These are phyloP conservation scores for Brachyalestes nurse DNA, from an alignment of 2,797 vertebrate species.

Conservation along the genomic window DNA sequence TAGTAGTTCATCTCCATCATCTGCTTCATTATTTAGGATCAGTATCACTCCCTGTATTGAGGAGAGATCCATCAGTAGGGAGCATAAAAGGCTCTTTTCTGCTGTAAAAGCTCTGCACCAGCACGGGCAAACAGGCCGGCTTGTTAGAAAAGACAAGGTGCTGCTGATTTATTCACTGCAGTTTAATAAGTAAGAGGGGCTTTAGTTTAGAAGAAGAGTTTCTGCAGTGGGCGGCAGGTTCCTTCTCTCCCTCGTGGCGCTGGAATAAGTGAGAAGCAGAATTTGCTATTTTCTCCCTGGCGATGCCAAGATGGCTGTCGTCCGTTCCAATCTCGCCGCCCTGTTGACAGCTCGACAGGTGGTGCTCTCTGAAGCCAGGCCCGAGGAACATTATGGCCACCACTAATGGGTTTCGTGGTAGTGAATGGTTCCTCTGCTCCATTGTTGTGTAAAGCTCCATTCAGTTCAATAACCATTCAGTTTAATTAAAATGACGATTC, in stretches of 20 bases:
- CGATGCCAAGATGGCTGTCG: neutral
- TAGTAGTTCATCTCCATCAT: neutral
- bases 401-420: neutral
- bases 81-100: slow-evolving; percentile 17
- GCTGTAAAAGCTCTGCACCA: slow-evolving; percentile 6
- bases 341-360: neutral
- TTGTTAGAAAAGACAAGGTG: neutral
- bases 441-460: too few species aligned
- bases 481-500: too few species aligned
- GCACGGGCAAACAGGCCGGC: neutral
- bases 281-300: neutral
- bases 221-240: too few species aligned
- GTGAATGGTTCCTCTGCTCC: neutral
- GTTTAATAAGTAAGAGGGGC: slow-evolving; percentile 32
- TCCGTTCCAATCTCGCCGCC: neutral
- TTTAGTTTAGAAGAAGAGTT: neutral
- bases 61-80: slow-evolving; percentile 25
- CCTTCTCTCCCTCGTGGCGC: neutral
- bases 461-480: too few species aligned
- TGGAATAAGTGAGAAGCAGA: neutral
- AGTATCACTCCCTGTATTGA: slow-evolving; percentile 8
- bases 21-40: slow-evolving; percentile 27
- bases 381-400: neutral
- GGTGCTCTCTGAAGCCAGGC: neutral
- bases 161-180: slow-evolving; percentile 47